Evolutionary conservation across 2,888 invertebrate species (phyloP).

Genomic region (Ophioninae sp.): DNA sequence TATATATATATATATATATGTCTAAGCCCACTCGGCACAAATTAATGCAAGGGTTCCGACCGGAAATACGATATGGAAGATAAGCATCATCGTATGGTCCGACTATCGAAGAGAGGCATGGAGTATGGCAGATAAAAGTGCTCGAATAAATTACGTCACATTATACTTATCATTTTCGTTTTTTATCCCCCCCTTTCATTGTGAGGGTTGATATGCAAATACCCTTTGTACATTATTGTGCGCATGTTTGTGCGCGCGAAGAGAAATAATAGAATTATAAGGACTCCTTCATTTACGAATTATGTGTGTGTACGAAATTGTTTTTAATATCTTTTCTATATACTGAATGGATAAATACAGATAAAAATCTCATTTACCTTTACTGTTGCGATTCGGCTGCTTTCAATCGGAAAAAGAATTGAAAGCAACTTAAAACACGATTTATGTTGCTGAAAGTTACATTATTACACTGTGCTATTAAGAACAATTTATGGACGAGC

Average conservation of each 20-base stretch:
- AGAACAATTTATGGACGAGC: not conserved
- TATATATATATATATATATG: not conserved
- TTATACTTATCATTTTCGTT: conserved; percentile 9
- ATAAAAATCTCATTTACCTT: not conserved
- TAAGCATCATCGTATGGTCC: conserved; percentile 7
- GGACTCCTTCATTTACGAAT: not conserved
- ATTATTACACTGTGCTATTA: not conserved
- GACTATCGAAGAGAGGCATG: conserved; percentile 14
- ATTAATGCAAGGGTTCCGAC: conserved; percentile 9
- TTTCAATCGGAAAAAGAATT: not conserved
- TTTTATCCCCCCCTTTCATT: not conserved
- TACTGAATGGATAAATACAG: not conserved
- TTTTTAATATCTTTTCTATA: not conserved
- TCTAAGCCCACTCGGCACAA: not conserved
- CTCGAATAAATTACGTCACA: conserved; percentile 36
- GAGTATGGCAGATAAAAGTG: not conserved
- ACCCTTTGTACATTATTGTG: not conserved
- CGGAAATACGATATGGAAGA: not conserved
- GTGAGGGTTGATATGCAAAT: conserved; percentile 4
- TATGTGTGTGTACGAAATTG: not conserved
- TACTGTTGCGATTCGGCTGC: not conserved
- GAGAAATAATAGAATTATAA: not conserved
- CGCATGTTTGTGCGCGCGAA: not conserved
- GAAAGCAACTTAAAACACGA: not conserved
- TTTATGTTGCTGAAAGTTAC: not conserved